Conservation (phyloP, 2,797 vertebrate genomes). For the Galagoides demidoff region DNA sequence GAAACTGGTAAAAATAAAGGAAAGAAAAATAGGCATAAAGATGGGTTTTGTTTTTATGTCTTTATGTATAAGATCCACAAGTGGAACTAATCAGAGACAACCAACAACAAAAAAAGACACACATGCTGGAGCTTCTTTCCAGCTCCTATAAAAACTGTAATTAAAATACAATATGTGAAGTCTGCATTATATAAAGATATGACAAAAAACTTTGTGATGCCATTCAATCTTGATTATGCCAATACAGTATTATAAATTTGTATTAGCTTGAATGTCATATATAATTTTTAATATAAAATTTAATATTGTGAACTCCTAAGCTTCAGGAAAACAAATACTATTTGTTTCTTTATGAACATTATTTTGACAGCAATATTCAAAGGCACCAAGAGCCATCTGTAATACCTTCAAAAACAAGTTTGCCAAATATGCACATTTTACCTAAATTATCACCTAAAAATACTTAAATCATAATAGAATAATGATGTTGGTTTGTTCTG, state of each 20-base stretch:
- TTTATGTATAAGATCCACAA: not conserved
- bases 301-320: not conserved
- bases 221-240: not conserved
- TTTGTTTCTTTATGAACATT: not conserved
- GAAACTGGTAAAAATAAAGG: not conserved
- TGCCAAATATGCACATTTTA: not conserved
- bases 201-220: not conserved
- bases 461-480: not conserved
- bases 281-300: constrained; percentile 13
- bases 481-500: not conserved
- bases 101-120: not conserved
- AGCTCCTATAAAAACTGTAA: not conserved
- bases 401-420: constrained; percentile 33
- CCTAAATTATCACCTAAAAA: constrained; percentile 29
- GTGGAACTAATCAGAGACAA: not conserved
- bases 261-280: not conserved
- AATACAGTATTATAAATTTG: not conserved
- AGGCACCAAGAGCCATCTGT: not conserved
- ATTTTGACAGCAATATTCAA: not conserved
- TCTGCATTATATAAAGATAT: not conserved
- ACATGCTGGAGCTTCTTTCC: not conserved
- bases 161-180: constrained; percentile 26
- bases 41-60: not conserved
- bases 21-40: not conserved
- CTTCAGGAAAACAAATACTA: not conserved